Percentiles rank a stretch among this genome's conserved stretches.
phyloP scores from a whole-genome alignment of 2,797 vertebrate genomes.

The Melanotaenia pygmaea region DNA sequence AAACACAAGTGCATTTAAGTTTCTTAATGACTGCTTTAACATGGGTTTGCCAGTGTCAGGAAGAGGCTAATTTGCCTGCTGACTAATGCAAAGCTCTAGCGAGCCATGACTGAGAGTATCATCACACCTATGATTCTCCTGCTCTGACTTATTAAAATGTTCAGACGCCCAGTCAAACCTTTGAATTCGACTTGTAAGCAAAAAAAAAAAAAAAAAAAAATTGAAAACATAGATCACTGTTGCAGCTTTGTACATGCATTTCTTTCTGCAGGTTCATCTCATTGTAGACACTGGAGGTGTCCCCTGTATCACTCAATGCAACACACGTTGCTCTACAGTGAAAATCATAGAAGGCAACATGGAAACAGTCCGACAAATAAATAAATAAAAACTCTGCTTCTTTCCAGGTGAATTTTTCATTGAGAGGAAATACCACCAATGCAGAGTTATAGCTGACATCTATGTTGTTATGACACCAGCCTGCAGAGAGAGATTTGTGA shows the following conservation, averaged over 20 bases:
- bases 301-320: not conserved
- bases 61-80: not conserved
- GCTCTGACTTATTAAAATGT: not conserved
- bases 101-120: not conserved
- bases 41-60: not conserved
- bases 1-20: not conserved
- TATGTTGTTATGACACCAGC: not conserved
- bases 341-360: not conserved
- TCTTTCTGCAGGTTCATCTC: not conserved
- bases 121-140: not conserved
- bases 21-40: not conserved
- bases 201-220: not conserved
- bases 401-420: not conserved
- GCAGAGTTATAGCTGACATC: not conserved
- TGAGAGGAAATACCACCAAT: not conserved
- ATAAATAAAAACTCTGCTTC: not conserved
- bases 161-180: not conserved
- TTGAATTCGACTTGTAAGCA: not conserved
- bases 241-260: not conserved
- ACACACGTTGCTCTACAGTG: not conserved
- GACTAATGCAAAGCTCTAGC: not conserved
- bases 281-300: not conserved
- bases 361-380: not conserved
- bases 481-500: not conserved
- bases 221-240: not conserved